phyloP scores from a whole-genome alignment of 2,797 vertebrate genomes.

The Thaleichthys pacificus region DNA sequence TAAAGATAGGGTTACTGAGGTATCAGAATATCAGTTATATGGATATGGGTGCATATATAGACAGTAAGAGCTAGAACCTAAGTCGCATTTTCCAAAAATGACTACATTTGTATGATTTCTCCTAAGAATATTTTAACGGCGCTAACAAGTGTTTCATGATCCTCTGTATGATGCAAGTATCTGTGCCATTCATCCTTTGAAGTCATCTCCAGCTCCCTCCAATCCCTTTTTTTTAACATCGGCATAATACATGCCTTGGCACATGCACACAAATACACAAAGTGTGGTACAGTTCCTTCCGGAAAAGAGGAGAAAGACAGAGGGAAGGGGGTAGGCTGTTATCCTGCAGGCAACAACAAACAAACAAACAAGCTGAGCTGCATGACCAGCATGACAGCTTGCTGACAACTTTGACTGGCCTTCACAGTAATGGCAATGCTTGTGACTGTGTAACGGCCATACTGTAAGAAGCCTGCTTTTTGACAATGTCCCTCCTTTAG shows the following conservation, averaged over 20 bases:
- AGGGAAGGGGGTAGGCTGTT: slow-evolving; percentile 19
- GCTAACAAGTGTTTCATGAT: slow-evolving; percentile 29
- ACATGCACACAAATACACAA: slow-evolving; percentile 43
- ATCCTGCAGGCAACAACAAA: slow-evolving; percentile 43
- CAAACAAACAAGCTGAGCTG: slow-evolving; percentile 17
- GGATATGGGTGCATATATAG: neutral
- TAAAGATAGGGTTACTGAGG: neutral
- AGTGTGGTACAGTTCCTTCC: neutral
- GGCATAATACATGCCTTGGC: slow-evolving; percentile 18
- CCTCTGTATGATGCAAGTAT: slow-evolving; percentile 46
- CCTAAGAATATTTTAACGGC: slow-evolving; percentile 20
- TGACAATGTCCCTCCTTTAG: slow-evolving; percentile 45
- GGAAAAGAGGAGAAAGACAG: neutral
- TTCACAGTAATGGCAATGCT: slow-evolving; percentile 28
- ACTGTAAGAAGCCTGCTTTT: slow-evolving; percentile 27
- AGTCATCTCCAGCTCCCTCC: slow-evolving; percentile 35
- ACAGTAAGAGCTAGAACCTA: neutral
- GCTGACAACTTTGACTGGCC: slow-evolving; percentile 44
- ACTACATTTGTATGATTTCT: slow-evolving; percentile 2
- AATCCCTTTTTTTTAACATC: slow-evolving; percentile 42
- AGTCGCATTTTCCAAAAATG: neutral
- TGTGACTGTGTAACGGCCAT: slow-evolving; percentile 39
- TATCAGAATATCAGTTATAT: neutral
- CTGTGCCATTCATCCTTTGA: slow-evolving; percentile 55
- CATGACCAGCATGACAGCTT: slow-evolving; percentile 25